phyloP scores from a whole-genome alignment of 2,113 vertebrate species.

The Sorex fumeus region DNA sequence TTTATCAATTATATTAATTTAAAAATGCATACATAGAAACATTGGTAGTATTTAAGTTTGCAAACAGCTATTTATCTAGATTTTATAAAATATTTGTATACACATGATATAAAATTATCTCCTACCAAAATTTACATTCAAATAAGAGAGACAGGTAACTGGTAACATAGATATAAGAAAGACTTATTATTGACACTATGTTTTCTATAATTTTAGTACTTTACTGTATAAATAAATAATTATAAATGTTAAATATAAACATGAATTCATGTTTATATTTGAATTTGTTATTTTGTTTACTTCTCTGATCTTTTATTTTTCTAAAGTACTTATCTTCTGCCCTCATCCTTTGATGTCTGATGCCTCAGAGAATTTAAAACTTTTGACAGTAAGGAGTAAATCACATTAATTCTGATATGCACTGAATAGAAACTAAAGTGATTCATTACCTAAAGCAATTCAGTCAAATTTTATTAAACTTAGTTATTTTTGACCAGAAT shows the following conservation, averaged over 20 bases:
- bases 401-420: constrained; percentile 45
- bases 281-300: neutral
- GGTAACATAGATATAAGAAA: neutral
- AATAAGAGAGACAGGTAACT: neutral
- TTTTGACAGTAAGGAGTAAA: constrained; percentile 11
- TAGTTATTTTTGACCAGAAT: constrained; percentile 52
- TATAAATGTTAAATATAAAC: neutral
- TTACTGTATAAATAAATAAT: neutral
- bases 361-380: constrained; percentile 53
- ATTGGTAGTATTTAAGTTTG: neutral
- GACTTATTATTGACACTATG: neutral
- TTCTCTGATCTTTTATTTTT: neutral
- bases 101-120: neutral
- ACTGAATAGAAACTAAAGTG: neutral
- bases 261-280: too few species aligned
- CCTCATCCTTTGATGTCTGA: neutral
- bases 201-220: neutral
- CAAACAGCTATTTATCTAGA: neutral
- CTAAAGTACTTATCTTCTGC: neutral
- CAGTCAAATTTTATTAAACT: constrained; percentile 56
- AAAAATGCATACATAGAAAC: neutral
- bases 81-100: neutral
- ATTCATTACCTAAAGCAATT: constrained; percentile 63
- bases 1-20: neutral
- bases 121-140: neutral